phyloP scores from a whole-genome alignment of 2,113 vertebrate species.

The Urocolius indicus region DNA sequence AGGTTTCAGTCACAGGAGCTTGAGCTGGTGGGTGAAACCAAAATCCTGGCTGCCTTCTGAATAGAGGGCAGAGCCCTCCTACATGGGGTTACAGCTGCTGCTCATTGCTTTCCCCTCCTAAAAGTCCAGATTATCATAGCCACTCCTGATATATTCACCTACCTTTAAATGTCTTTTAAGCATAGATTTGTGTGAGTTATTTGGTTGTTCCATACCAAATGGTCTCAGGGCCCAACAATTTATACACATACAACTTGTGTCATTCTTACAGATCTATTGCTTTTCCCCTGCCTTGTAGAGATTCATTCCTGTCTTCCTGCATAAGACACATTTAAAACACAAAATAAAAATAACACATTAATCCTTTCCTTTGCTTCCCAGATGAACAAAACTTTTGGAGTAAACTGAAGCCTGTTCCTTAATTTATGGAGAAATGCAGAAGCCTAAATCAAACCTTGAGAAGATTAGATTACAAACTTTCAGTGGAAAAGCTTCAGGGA shows the following conservation, averaged over 20 bases:
- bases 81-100: rapidly evolving
- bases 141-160: neutral
- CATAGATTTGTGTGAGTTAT: neutral
- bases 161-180: neutral
- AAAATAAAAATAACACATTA: conserved; percentile 58
- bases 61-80: neutral
- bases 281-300: neutral
- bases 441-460: neutral
- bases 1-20: neutral
- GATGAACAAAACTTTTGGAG: conserved; percentile 23
- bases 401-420: neutral
- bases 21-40: neutral
- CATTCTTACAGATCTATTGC: neutral
- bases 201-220: neutral
- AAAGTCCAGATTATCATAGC: neutral
- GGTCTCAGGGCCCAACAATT: neutral
- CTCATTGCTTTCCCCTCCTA: neutral
- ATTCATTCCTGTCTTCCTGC: neutral
- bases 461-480: neutral
- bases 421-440: conserved; percentile 43
- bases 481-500: neutral
- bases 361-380: conserved; percentile 56
- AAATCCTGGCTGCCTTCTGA: neutral
- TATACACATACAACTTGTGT: neutral
- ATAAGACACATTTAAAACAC: neutral